These are phyloP conservation scores for Melieria omissa DNA, from an alignment of 2,888 invertebrate species.

Conservation along the genomic window DNA sequence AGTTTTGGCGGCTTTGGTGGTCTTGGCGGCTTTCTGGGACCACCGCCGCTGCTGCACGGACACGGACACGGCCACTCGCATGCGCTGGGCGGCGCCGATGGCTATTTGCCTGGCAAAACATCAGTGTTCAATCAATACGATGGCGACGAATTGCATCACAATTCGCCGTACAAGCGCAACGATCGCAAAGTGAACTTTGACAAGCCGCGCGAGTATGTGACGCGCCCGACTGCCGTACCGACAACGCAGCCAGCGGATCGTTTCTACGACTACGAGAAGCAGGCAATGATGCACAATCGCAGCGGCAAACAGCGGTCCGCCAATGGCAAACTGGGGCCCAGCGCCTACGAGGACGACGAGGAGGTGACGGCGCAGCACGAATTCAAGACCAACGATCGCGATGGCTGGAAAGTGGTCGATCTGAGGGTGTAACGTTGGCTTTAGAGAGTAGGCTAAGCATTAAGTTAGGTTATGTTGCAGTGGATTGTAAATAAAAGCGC, in stretches of 20 bases:
- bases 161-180: slow-evolving; percentile 57
- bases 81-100: slow-evolving; percentile 45
- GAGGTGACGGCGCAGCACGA: slow-evolving; percentile 43
- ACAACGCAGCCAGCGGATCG: slow-evolving; percentile 51
- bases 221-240: slow-evolving; percentile 27
- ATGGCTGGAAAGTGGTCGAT: slow-evolving; percentile 56
- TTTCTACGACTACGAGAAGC: slow-evolving; percentile 64
- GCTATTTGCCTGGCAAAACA: slow-evolving; percentile 57
- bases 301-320: slow-evolving; percentile 47
- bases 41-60: neutral
- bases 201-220: slow-evolving; percentile 51
- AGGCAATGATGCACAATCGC: slow-evolving; percentile 49
- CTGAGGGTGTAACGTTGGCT: slow-evolving; percentile 19
- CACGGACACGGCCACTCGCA: slow-evolving; percentile 27
- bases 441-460: no score
- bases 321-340: slow-evolving; percentile 43
- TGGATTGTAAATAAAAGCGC: no score
- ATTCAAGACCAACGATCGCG: slow-evolving; percentile 46
- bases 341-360: slow-evolving; percentile 38
- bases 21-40: slow-evolving; percentile 40
- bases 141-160: slow-evolving; percentile 55
- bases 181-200: slow-evolving; percentile 58
- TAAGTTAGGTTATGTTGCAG: no score
- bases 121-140: slow-evolving; percentile 50
- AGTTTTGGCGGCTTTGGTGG: slow-evolving; percentile 35